Evolutionary conservation across 1,140 invertebrate genomes (phyloP).

Genomic region (Cherax destructor): DNA sequence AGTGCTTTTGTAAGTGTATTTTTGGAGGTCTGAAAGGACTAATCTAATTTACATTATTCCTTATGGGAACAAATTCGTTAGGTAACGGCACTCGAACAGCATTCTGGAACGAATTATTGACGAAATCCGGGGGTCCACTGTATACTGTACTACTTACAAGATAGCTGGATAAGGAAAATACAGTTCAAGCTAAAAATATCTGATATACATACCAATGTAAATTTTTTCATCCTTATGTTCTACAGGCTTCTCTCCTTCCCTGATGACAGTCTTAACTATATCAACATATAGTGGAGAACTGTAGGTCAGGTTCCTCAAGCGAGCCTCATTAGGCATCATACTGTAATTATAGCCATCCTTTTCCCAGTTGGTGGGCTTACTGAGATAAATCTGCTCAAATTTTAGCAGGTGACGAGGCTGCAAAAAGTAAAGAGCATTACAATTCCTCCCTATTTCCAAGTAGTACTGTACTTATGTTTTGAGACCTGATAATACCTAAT

Average conservation of each 20-base stretch:
- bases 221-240: conserved; percentile 98
- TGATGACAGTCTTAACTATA: conserved; percentile 96
- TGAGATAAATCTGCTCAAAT: conserved; percentile 99
- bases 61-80: no score
- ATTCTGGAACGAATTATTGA: no score
- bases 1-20: no score
- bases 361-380: conserved; percentile 99
- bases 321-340: conserved; percentile 99
- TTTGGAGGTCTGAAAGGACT: no score
- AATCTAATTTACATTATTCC: no score
- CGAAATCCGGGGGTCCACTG: no score
- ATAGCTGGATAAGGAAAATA: no score
- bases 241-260: conserved; percentile 92
- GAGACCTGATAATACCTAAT: no score
- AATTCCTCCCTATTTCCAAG: no score
- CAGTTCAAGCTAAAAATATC: background rate
- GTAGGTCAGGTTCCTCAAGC: conserved; percentile 90
- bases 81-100: no score
- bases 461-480: background rate
- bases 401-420: conserved; percentile 92
- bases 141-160: no score
- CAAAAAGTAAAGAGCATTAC: conserved; percentile 72
- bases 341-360: conserved; percentile 98
- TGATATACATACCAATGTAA: conserved; percentile 86
- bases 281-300: conserved; percentile 99